Evolutionary conservation across 1,140 invertebrate genomes (phyloP).

Genomic region (Procambarus virginalis): DNA sequence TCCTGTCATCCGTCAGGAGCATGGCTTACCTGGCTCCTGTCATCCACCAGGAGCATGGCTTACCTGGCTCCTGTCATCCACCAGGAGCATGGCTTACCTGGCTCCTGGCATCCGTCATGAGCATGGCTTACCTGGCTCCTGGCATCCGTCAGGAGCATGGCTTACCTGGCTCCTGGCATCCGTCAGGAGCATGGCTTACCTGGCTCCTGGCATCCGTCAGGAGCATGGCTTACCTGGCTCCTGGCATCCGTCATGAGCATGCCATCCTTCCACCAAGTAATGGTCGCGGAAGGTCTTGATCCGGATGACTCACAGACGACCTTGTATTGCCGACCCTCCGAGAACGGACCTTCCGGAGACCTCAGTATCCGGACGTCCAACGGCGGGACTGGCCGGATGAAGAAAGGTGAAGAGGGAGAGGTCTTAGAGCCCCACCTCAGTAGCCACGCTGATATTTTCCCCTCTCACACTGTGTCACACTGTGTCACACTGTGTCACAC

Average conservation of each 20-base stretch:
- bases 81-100: neutral
- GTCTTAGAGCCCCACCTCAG: neutral
- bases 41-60: neutral
- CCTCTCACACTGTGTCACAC: too few species aligned
- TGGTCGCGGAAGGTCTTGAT: slow-evolving; percentile 84
- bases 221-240: slow-evolving; percentile 32
- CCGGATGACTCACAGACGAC: slow-evolving; percentile 85
- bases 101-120: too few species aligned
- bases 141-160: neutral
- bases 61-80: neutral
- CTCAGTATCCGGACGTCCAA: slow-evolving; percentile 50
- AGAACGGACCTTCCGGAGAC: slow-evolving; percentile 79
- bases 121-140: neutral
- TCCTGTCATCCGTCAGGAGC: neutral
- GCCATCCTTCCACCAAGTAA: slow-evolving; percentile 87
- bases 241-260: slow-evolving; percentile 56
- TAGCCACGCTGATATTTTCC: neutral
- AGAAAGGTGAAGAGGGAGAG: neutral
- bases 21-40: neutral
- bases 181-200: neutral
- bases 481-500: too few species aligned
- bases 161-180: neutral
- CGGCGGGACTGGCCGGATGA: slow-evolving; percentile 27
- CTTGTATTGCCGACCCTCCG: slow-evolving; percentile 85
- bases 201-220: neutral